Evolutionary conservation across 1,140 invertebrate genomes (phyloP), one percentile per base, ranked within the genome.

Genomic region (Parasteatoda tepidariorum): DNA sequence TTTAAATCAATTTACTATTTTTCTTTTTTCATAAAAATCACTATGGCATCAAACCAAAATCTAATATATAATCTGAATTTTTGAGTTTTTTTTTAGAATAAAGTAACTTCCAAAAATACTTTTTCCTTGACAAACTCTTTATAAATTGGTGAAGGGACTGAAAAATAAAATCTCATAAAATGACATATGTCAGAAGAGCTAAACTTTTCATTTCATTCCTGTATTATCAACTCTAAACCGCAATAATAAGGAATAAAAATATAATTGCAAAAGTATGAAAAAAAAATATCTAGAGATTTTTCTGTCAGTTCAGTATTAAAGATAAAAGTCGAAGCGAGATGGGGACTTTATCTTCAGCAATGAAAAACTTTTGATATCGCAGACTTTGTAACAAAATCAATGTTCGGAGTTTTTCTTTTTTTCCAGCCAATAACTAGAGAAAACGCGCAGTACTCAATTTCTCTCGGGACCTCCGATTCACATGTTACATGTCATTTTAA

Each of bases 331-430:
- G 66, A 79, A 68, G 61, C 31, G 31, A 26, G 13, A 18, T 13
- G 26, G 34, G 59, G 34, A 68, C 64, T 31, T 79, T 79, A 79
- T 79, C 62, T 68, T 41, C 59, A 67, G 67, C 48, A 18, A 22
- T n/a, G 54, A 68, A 79, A 68, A 79, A 79, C 59, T 79, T 79
- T 57, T 68, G 76, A 66, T 79, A 67, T 79, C 64, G 34, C 59
- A n/a, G 33, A 22, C 62, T 24, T 30, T 30, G n/a, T 31, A 33
- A 68, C n/a, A 41, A 78, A 79, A 79, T 79, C 76, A 68, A 79
- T 79, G 76, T 55, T 28, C n/a, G 59, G 33, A 7, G 34, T 18
- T 18, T 41, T 31, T 62, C 28, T 48, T n/a, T 66, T 78, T 78
- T 68, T 64, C 31, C 54, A 22, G n/a, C 41, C 62, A 68, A 79